Percentiles rank a stretch among this genome's conserved stretches.
Conservation (phyloP, 64 coral and sea anemone genomes). For the Porites australiensis region DNA sequence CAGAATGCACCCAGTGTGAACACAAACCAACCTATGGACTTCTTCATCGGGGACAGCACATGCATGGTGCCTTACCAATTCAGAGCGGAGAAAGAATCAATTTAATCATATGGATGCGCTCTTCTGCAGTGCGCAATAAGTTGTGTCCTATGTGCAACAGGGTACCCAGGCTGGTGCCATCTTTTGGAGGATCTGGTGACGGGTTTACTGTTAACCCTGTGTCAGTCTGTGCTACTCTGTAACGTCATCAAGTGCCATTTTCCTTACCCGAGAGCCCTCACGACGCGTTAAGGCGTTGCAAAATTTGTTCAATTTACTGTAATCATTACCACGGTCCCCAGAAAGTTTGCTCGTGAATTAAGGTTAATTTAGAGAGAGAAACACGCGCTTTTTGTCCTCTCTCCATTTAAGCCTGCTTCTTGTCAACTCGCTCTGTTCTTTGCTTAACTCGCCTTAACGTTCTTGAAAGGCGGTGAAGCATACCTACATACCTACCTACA, state of each 20-base stretch:
- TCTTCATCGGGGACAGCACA: conserved; percentile 90
- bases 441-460: too few species aligned
- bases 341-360: too few species aligned
- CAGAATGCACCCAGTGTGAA: conserved; percentile 77
- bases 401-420: too few species aligned
- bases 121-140: conserved; percentile 76
- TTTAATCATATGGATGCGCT: conserved; percentile 95
- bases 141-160: conserved; percentile 90
- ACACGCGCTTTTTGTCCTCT: too few species aligned
- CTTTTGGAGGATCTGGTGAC: conserved; percentile 75
- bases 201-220: conserved; percentile 68
- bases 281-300: too few species aligned
- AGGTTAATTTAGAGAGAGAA: too few species aligned
- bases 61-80: conserved; percentile 95
- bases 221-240: conserved; percentile 42
- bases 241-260: not conserved
- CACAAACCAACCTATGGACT: conserved; percentile 72
- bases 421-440: too few species aligned
- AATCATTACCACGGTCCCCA: too few species aligned
- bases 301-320: too few species aligned
- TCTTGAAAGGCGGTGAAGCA: too few species aligned
- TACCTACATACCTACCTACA: too few species aligned
- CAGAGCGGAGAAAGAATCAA: conserved; percentile 84
- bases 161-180: conserved; percentile 66
- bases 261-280: too few species aligned